Percentiles rank a stretch among this genome's conserved stretches.
These are phyloP conservation scores for Neodiprion fabricii DNA, from an alignment of 1,140 invertebrate species.

Conservation along the genomic window DNA sequence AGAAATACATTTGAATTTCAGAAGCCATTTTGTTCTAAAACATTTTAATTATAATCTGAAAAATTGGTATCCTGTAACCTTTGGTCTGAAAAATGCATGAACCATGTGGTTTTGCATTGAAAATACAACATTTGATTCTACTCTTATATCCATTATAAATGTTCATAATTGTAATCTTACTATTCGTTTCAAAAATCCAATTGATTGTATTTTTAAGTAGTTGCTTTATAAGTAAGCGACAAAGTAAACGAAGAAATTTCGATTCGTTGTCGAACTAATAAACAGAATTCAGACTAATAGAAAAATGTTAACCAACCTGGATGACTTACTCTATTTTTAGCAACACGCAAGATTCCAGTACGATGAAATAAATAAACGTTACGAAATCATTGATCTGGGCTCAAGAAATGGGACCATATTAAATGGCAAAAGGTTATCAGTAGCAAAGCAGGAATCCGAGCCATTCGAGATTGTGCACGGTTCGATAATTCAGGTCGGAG, in stretches of 20 bases:
- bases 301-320: conserved; percentile 18
- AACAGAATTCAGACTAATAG: conserved; percentile 10
- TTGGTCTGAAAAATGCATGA: too few relatives aligned
- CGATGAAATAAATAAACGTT: conserved; percentile 66
- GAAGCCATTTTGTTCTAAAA: conserved; percentile 22
- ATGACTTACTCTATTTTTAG: conserved; percentile 53
- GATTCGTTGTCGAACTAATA: too few relatives aligned
- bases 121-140: too few relatives aligned
- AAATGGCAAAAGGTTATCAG: conserved; percentile 79
- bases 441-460: conserved; percentile 73
- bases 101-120: too few relatives aligned
- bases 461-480: conserved; percentile 73
- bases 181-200: too few relatives aligned
- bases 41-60: conserved; percentile 20
- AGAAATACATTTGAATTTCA: neutral
- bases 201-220: too few relatives aligned
- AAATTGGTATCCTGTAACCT: too few relatives aligned
- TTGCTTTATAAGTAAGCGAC: too few relatives aligned
- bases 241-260: too few relatives aligned
- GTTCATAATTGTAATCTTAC: too few relatives aligned
- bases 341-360: conserved; percentile 79
- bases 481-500: conserved; percentile 74
- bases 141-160: too few relatives aligned
- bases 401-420: conserved; percentile 88
- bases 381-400: conserved; percentile 80